A percentile compares a stretch with the other conserved stretches of the same genome.
phyloP scores from a whole-genome alignment of 2,888 invertebrate species.

The Platycheirus albimanus region DNA sequence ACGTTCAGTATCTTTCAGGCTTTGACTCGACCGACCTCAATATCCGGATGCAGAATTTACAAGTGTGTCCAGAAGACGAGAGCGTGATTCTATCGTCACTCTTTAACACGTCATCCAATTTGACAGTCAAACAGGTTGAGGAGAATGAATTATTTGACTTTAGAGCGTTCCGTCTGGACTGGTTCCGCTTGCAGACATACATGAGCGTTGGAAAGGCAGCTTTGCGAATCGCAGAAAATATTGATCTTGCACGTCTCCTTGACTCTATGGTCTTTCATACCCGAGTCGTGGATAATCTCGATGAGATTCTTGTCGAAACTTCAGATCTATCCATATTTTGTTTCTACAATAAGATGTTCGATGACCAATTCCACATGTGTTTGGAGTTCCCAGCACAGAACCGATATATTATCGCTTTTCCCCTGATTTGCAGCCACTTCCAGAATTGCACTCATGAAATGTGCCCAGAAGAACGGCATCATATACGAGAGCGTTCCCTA shows the following conservation, averaged over 20 bases:
- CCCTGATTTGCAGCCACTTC: constrained; percentile 98
- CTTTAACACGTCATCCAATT: constrained; percentile 92
- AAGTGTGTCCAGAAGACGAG: constrained; percentile 96
- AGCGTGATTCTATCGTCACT: constrained; percentile 96
- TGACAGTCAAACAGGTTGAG: constrained; percentile 97
- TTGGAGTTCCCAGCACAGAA: constrained; percentile 99
- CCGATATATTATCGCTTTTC: constrained; percentile 98
- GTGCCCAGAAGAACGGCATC: constrained; percentile 99
- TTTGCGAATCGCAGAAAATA: constrained; percentile 90
- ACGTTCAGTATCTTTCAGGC: constrained; percentile 97
- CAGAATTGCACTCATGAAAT: constrained; percentile 98
- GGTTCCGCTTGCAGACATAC: constrained; percentile 98
- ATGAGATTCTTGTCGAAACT: constrained; percentile 97
- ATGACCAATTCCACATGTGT: constrained; percentile 99
- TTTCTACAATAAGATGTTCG: constrained; percentile 98
- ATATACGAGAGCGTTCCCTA: constrained; percentile 96
- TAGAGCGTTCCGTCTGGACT: constrained; percentile 96
- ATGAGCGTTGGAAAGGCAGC: constrained; percentile 93
- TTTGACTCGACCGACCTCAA: constrained; percentile 97
- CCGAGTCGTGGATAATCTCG: constrained; percentile 98
- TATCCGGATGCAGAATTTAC: constrained; percentile 91
- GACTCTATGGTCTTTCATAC: constrained; percentile 98
- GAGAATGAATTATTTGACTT: constrained; percentile 98
- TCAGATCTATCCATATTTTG: constrained; percentile 99
- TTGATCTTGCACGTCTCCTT: constrained; percentile 94